phyloP scores from a whole-genome alignment of 2,113 vertebrate species.

The Brevimyrus niger region DNA sequence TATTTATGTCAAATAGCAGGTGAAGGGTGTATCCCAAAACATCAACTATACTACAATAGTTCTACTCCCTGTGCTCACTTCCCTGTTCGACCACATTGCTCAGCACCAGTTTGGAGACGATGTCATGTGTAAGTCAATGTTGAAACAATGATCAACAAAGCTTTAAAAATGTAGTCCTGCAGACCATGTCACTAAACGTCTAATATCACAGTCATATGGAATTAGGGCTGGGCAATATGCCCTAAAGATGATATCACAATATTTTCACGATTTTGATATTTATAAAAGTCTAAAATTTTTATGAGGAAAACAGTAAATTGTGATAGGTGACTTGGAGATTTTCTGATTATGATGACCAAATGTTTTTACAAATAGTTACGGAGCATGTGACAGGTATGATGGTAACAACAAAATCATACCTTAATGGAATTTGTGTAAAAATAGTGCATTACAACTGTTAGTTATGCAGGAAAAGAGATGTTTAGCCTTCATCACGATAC shows the following conservation, averaged over 20 bases:
- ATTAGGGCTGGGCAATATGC: not conserved
- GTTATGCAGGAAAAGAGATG: not conserved
- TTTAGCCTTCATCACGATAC: not conserved
- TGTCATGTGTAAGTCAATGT: conserved; percentile 68
- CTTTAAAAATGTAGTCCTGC: not conserved
- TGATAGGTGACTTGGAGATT: not conserved
- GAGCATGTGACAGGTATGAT: not conserved
- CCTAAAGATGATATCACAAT: not conserved
- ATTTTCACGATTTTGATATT: not conserved
- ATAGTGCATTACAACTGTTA: not conserved
- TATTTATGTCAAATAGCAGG: conserved; percentile 49
- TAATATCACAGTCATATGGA: too few relatives aligned
- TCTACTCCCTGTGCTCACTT: conserved; percentile 83
- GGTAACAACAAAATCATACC: not conserved
- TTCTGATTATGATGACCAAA: not conserved
- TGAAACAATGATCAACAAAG: not conserved
- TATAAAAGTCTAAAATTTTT: not conserved
- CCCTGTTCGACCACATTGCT: conserved; percentile 85
- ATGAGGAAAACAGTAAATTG: not conserved
- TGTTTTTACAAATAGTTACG: not conserved
- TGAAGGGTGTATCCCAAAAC: conserved; percentile 89
- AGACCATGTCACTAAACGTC: not conserved
- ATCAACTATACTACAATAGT: conserved; percentile 90
- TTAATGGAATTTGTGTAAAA: not conserved
- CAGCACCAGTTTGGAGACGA: conserved; percentile 92